Conservation (phyloP, 2,113 vertebrate genomes). For the Ciconia maguari region DNA sequence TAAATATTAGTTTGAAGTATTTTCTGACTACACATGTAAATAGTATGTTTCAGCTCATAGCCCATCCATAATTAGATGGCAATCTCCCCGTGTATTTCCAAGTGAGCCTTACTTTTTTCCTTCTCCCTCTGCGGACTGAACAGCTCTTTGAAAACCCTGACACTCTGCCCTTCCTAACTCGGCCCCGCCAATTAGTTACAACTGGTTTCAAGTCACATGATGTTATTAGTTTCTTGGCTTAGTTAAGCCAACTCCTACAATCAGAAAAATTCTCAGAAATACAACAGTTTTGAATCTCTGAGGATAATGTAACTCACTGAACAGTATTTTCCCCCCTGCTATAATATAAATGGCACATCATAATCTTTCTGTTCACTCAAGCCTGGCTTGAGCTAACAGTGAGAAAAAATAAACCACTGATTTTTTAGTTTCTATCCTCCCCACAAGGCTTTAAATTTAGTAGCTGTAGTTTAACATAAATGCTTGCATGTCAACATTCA, state of each 20-base stretch:
- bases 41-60: background rate
- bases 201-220: background rate
- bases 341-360: background rate
- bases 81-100: background rate
- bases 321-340: background rate
- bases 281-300: background rate
- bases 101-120: background rate
- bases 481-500: background rate
- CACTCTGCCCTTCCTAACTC: background rate
- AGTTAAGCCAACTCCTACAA: background rate
- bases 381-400: background rate
- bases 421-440: background rate
- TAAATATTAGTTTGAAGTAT: background rate
- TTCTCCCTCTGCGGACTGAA: background rate
- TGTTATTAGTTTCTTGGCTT: background rate
- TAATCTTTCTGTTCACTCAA: background rate
- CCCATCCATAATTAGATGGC: background rate
- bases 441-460: background rate
- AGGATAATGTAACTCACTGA: background rate
- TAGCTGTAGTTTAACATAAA: background rate
- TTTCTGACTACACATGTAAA: background rate
- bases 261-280: background rate
- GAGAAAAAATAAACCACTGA: background rate
- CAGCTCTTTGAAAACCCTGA: background rate
- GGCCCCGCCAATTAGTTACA: fast-evolving